These are phyloP conservation scores for Drosophila malerkotliana DNA, from an alignment of 1,140 invertebrate genomes.

Conservation along the genomic window DNA sequence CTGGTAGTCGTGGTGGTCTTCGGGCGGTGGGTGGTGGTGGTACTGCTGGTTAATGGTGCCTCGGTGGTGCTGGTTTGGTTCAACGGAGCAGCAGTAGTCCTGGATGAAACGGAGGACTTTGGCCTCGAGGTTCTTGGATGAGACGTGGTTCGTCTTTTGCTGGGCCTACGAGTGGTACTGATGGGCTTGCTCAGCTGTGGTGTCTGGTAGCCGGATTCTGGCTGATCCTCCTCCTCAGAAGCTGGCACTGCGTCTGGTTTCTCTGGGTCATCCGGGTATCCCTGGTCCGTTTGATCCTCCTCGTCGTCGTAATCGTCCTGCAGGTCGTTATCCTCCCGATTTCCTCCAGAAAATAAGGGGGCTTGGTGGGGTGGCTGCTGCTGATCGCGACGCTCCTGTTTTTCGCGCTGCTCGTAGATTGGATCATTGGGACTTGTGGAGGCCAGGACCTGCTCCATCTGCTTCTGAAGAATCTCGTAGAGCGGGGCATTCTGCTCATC, in stretches of 20 bases:
- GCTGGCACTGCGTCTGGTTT: conserved; percentile 50
- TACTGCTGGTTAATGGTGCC: neutral
- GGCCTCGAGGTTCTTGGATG: conserved; percentile 48
- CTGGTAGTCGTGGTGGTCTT: conserved; percentile 4
- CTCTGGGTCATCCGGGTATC: conserved; percentile 32
- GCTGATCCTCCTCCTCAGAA: conserved; percentile 39
- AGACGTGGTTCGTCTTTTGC: conserved; percentile 30
- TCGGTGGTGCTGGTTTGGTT: conserved; percentile 42
- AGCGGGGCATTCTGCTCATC: conserved; percentile 66
- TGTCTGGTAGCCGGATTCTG: conserved; percentile 32
- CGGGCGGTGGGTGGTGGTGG: conserved; percentile 14
- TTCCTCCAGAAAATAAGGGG: conserved; percentile 39
- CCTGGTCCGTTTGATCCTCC: conserved; percentile 35
- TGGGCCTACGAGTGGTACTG: conserved; percentile 14
- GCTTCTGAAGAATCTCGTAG: conserved; percentile 75
- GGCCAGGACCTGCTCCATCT: conserved; percentile 77
- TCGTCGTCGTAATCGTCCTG: conserved; percentile 69
- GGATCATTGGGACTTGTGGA: conserved; percentile 58
- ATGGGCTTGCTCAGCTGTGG: conserved; percentile 14
- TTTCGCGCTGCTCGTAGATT: conserved; percentile 54
- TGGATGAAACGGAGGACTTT: conserved; percentile 6
- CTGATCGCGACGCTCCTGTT: conserved; percentile 44
- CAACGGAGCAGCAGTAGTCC: conserved; percentile 5
- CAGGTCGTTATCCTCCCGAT: conserved; percentile 26
- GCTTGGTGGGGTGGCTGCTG: conserved; percentile 56